Conservation (phyloP, 1,140 invertebrate genomes). For the Heliconius nattereri region DNA sequence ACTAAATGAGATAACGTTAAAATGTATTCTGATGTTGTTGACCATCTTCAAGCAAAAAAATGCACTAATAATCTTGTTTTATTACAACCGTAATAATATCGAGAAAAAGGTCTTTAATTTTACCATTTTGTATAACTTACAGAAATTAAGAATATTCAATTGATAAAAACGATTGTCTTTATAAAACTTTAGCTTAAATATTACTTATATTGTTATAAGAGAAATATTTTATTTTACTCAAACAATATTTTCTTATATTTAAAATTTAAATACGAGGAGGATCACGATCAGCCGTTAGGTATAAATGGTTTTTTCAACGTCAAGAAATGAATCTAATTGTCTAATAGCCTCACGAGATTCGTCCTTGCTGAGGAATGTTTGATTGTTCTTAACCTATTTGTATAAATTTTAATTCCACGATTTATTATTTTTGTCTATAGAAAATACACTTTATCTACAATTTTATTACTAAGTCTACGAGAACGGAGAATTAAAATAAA, state of each 20-base stretch:
- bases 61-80: neutral
- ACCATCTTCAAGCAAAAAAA: neutral
- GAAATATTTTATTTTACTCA: no score
- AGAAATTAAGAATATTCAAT: no score
- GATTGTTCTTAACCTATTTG: slow-evolving; percentile 21
- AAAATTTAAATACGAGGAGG: neutral
- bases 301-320: slow-evolving; percentile 10
- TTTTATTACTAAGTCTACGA: no score
- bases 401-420: neutral
- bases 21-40: neutral
- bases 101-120: neutral
- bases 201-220: no score
- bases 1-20: no score
- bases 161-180: no score
- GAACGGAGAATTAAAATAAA: no score
- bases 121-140: no score
- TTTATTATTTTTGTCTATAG: neutral
- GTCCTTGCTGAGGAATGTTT: slow-evolving; percentile 29
- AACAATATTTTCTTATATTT: neutral
- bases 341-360: slow-evolving; percentile 21
- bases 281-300: slow-evolving; percentile 7
- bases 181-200: no score
- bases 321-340: neutral
- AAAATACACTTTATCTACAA: no score
- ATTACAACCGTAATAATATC: neutral